phyloP scores from a whole-genome alignment of 2,888 invertebrate genomes.

The Andrena haemorrhoa region DNA sequence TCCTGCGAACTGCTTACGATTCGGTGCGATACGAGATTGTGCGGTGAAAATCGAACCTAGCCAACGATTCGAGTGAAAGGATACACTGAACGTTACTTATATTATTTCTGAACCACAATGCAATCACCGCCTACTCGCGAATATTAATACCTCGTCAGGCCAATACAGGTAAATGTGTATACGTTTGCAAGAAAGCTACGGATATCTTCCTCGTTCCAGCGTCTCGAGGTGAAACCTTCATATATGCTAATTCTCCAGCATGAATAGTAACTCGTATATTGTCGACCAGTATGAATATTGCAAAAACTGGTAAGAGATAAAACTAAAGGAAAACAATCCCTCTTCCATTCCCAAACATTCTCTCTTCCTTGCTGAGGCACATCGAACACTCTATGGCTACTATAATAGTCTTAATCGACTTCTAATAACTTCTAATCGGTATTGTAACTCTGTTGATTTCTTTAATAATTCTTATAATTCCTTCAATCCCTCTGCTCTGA shows the following conservation, averaged over 20 bases:
- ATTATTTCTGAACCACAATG: slow-evolving; percentile 59
- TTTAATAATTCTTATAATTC: too few species aligned
- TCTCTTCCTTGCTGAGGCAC: too few species aligned
- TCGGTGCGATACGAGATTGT: slow-evolving; percentile 17
- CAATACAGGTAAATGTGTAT: slow-evolving; percentile 6
- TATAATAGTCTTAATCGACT: too few species aligned
- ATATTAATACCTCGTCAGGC: slow-evolving; percentile 49
- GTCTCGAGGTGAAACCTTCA: slow-evolving; percentile 17
- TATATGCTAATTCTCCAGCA: slow-evolving; percentile 32
- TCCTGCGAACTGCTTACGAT: slow-evolving; percentile 13
- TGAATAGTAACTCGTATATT: slow-evolving; percentile 19
- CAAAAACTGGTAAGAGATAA: background rate
- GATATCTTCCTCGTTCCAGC: background rate
- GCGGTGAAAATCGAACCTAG: slow-evolving; percentile 31
- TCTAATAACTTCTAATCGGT: too few species aligned
- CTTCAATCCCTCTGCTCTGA: too few species aligned
- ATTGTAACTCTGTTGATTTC: too few species aligned
- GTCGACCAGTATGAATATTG: background rate
- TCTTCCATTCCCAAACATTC: too few species aligned
- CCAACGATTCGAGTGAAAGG: slow-evolving; percentile 56
- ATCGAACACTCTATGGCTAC: too few species aligned
- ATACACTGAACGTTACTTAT: slow-evolving; percentile 23
- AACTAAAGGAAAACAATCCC: background rate
- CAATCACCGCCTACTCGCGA: slow-evolving; percentile 56
- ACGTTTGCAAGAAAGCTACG: slow-evolving; percentile 12